Conservation (phyloP, 1,140 invertebrate species). For the Hydropsyche tenuis region DNA sequence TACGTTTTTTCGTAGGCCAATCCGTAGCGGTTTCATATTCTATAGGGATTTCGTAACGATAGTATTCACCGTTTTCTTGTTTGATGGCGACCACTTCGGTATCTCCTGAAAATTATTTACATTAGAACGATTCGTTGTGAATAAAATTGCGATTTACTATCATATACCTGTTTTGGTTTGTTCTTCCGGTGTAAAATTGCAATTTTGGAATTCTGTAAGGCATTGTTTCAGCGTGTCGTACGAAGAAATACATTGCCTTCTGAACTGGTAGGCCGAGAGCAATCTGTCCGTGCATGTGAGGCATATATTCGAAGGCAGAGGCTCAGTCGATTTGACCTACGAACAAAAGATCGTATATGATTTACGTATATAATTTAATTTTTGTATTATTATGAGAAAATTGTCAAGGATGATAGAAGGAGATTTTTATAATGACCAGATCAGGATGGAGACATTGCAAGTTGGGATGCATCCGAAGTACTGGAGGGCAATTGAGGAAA, state of each 20-base stretch:
- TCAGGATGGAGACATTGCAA: too few species aligned
- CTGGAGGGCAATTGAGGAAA: too few species aligned
- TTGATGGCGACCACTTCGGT: constrained; percentile 61
- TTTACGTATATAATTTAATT: too few species aligned
- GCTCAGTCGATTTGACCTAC: constrained; percentile 60
- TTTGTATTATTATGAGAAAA: too few species aligned
- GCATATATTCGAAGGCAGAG: constrained; percentile 61
- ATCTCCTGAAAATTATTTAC: constrained; percentile 50
- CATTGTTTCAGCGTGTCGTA: constrained; percentile 61
- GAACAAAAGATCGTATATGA: too few species aligned
- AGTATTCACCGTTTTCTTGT: constrained; percentile 59
- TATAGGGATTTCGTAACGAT: constrained; percentile 61
- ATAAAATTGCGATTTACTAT: too few species aligned
- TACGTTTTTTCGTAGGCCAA: constrained; percentile 45
- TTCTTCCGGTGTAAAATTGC: constrained; percentile 5
- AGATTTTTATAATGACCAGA: too few species aligned
- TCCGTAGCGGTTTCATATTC: constrained; percentile 55
- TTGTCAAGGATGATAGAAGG: too few species aligned
- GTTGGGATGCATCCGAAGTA: too few species aligned
- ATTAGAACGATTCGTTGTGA: neutral
- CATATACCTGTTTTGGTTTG: constrained; percentile 9
- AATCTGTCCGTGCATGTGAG: constrained; percentile 61
- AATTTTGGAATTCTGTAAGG: constrained; percentile 57
- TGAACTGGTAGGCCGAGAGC: constrained; percentile 61
- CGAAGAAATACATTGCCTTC: constrained; percentile 60